Evolutionary conservation across 2,797 vertebrate species (phyloP), one percentile per base, ranked within the genome.

Genomic region (Rhabdophis nuchalis): DNA sequence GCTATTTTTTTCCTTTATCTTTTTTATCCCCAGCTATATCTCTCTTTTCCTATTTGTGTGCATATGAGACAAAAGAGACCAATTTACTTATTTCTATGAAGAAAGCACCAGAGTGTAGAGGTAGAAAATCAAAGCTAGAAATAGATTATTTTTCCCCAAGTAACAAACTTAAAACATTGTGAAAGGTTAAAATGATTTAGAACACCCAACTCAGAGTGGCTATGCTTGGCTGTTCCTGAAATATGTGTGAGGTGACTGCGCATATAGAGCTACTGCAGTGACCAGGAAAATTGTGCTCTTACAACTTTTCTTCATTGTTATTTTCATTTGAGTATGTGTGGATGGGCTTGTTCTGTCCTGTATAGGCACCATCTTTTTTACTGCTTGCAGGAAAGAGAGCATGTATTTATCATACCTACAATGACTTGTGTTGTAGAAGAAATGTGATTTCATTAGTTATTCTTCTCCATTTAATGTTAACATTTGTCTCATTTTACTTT

Each of bases 131-230:
- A 93, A 89, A 93, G 72, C 27, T 89, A 94, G 92, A 94, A 96
- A 91, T 94, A 95, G 90, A 88, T 89, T 91, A 89, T 46, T 86
- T 90, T 90, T 92, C 64, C 93, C 93, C 87, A 86, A 91, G 88
- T 95, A 95, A 92, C 93, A 93, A 96, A 95, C 95, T 95, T 96
- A 96, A 97, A 96, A 95, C 93, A 95, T 93, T 88, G 94, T 2
- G 0, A 96, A 96, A 97, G 95, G 96, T 96, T 96, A 96, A 95
- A 94, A 96, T 96, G 96, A 96, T 96, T 96, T 96, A 96, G 94
- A 94, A 89, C 94, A 95, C 91, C 94, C 87, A 85, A 92, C 93
- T 93, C 92, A 93, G 91, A 93, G 91, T 0, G 0, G 96, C 93
- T 94, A 96, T 90, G 95, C 96, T 96, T 95, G 95, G 91, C 93